Percentiles rank a stretch among this genome's conserved stretches.
phyloP scores from a whole-genome alignment of 2,797 vertebrate genomes.

The Miopithecus talapoin region DNA sequence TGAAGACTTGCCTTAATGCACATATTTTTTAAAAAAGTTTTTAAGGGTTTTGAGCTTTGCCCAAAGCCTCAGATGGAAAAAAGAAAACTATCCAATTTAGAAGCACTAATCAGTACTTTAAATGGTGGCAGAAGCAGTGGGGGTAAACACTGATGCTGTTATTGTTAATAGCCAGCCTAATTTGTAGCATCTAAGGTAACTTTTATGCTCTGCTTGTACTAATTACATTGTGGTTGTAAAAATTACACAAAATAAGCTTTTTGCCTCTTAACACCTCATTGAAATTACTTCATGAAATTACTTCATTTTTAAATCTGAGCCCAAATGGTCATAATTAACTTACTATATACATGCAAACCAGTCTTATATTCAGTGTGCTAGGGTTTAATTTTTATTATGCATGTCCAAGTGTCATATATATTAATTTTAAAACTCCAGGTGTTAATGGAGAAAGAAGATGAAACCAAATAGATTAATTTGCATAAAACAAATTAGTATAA shows the following conservation, averaged over 20 bases:
- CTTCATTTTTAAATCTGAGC: slow-evolving; percentile 23
- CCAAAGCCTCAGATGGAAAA: background rate
- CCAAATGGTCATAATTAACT: slow-evolving; percentile 15
- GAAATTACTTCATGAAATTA: slow-evolving; percentile 41
- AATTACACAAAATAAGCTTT: slow-evolving; percentile 27
- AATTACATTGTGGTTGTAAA: slow-evolving; percentile 33
- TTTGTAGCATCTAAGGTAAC: slow-evolving; percentile 9
- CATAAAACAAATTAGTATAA: slow-evolving; percentile 61
- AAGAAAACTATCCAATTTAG: background rate
- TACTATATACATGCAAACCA: background rate
- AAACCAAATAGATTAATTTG: slow-evolving; percentile 57
- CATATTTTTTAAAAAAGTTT: background rate
- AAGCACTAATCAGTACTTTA: background rate
- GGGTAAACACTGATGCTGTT: background rate
- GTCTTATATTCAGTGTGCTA: background rate
- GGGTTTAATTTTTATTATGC: slow-evolving; percentile 3
- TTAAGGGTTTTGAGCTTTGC: background rate
- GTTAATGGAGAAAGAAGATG: slow-evolving; percentile 54
- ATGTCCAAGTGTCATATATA: slow-evolving; percentile 8
- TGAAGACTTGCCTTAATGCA: slow-evolving; percentile 10
- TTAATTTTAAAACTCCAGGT: slow-evolving; percentile 60
- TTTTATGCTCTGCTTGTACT: background rate
- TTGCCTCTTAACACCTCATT: background rate
- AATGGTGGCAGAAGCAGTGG: background rate
- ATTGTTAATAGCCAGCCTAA: background rate